Evolutionary conservation across 53 echinoderm and acorn worm species (phyloP).

Genomic region (Astropecten irregularis): DNA sequence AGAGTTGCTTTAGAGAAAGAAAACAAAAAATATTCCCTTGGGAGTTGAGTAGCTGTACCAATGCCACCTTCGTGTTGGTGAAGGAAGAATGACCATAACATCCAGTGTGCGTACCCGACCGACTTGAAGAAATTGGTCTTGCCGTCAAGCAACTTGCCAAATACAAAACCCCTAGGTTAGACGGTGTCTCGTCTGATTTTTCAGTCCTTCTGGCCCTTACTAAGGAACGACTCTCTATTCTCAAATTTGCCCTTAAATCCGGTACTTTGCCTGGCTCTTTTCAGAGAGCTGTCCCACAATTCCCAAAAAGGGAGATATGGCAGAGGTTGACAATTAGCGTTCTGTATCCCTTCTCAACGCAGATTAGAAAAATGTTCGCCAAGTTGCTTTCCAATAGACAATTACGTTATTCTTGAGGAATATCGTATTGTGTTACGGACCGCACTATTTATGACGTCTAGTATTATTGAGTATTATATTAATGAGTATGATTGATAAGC

Average conservation of each 20-base stretch:
- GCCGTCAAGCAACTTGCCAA: conserved; percentile 5
- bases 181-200: conserved; percentile 58
- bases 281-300: conserved; percentile 49
- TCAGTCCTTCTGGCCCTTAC: conserved; percentile 15
- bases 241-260: conserved; percentile 5
- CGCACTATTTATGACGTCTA: conserved; percentile 55
- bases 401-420: conserved; percentile 14
- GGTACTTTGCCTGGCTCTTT: conserved; percentile 12
- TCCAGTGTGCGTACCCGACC: no score
- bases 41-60: no score
- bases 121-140: background rate
- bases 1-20: no score
- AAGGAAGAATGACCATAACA: no score
- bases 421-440: conserved; percentile 40
- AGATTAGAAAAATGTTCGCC: conserved; percentile 61
- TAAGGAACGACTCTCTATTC: conserved; percentile 39
- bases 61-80: no score
- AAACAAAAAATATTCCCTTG: no score
- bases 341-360: no score
- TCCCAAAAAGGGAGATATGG: conserved; percentile 50
- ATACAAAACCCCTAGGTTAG: conserved; percentile 60
- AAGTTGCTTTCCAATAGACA: conserved; percentile 36
- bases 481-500: background rate
- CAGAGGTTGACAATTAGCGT: conserved; percentile 33
- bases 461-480: conserved; percentile 17